These are phyloP conservation scores for Melinaea menophilus DNA, from an alignment of 2,888 invertebrate species.

Conservation along the genomic window DNA sequence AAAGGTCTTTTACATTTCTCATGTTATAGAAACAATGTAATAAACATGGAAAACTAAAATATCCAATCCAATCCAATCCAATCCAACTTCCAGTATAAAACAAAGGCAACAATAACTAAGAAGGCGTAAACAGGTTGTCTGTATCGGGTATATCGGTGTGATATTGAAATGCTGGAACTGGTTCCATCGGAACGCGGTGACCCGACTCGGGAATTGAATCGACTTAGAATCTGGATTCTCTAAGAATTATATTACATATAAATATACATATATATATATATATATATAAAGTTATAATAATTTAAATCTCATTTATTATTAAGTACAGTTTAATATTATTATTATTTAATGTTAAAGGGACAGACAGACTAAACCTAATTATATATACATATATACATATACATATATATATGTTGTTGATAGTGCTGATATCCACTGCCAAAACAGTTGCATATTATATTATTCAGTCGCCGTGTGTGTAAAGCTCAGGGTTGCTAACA, in stretches of 20 bases:
- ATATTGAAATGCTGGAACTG: constrained; percentile 73
- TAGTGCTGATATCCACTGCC: constrained; percentile 22
- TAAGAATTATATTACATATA: constrained; percentile 68
- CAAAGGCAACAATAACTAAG: not conserved
- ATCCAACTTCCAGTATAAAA: not conserved
- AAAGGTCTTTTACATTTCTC: too few relatives aligned
- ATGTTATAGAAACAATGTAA: not conserved
- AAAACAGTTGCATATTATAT: constrained; percentile 28
- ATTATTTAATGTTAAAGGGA: not conserved
- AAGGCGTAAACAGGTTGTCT: constrained; percentile 50
- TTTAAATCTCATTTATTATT: not conserved
- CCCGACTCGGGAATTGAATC: constrained; percentile 65
- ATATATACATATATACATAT: constrained; percentile 5
- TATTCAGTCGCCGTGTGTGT: constrained; percentile 19
- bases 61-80: too few relatives aligned
- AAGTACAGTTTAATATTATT: not conserved
- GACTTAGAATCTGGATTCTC: constrained; percentile 54
- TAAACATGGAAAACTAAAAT: not conserved
- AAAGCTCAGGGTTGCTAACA: constrained; percentile 14
- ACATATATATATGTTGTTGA: constrained; percentile 9
- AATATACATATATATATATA: constrained; percentile 57
- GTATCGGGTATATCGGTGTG: constrained; percentile 61
- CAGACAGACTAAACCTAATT: not conserved
- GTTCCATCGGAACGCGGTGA: constrained; percentile 64
- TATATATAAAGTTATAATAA: not conserved